Base-by-base conservation (phyloP, 2,888 invertebrate species). In the Cantharis lateralis region DNA sequence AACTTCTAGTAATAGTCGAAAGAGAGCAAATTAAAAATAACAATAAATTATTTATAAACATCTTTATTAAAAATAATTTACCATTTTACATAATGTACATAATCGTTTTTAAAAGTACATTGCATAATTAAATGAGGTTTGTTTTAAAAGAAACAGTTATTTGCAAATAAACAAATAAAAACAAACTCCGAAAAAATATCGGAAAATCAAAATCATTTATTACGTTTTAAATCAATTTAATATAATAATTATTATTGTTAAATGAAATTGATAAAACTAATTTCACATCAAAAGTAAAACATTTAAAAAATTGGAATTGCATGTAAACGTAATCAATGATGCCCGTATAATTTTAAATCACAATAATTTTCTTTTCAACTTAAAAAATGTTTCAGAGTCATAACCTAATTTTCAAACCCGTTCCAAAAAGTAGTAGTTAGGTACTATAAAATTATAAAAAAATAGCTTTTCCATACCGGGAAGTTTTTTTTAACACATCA, bases 1-100 rank as follows among this genome's bases (percentile, higher is more conserved):
- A 20, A 20, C 20, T 20, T 20, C 0, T 20, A 20, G 20, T 3
- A 20, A 20, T 20, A 20, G 5, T 20, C 5, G 5, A 20, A 20
- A 4, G 5, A 20, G 5, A 20, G 5, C 20, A 20, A 28, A 28
- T 28, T n/a, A n/a, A 48, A 1, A 48, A n/a, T 48, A n/a, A 48
- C 48, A 48, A 48, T 48, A 7, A n/a, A 3, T 66, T 78, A 76
- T 77, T 80, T 82, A 82, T 79, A 82, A 82, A 82, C 78, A 79
- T 82, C 80, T 82, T 82, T 81, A 82, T 81, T 82, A 80, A 82
- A 82, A 82, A 82, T 82, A 82, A 82, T 82, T 81, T 82, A 81
- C 80, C 78, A 78, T 80, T 78, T 81, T 80, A 80, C 80, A 81
- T 78, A 80, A 81, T 82, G 80, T 81, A 81, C 81, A 81, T 16